Base-by-base conservation (phyloP, 2,888 invertebrate species). In the Agonopterix heracliana region DNA sequence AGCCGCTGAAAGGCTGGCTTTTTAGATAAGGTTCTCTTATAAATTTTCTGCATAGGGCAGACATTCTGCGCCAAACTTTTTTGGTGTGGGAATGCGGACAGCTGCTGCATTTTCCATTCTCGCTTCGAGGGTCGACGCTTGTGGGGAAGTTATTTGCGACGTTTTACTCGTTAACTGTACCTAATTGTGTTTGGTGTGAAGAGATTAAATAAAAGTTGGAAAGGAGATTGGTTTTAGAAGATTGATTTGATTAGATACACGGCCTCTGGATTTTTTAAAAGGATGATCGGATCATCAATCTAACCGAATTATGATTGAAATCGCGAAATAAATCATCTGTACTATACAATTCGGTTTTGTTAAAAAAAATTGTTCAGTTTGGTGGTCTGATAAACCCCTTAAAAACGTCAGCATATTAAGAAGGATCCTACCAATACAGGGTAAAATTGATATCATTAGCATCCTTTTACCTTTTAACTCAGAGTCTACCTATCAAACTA, bases 11-110 rank as follows among this genome's bases (percentile, higher is more conserved):
- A 85, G 78, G 80, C 82, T 78, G 80, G 75, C 87, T 83, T 87
- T 86, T 86, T 84, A 85, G 85, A 84, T 84, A 85, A 84, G 78
- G 81, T 74, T 75, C 81, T 76, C 80, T 81, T 83, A 83, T 81
- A 81, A 81, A 85, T 85, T 85, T 80, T 66, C 75, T 76, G 72
- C 70, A 74, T 74, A 68, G 72, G 74, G 70, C 75, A 77, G 76
- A 75, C 71, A 77, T 76, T 80, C 71, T 67, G 64, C 66, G 71
- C 71, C 69, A 68, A 81, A 81, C 76, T 84, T 84, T 82, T 84
- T 80, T 75, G 69, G 70, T 67, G 77, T 76, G 81, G 72, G 77
- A 80, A 81, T 72, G 73, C 55, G 74, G 75, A 67, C 84, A 82
- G 75, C 78, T 81, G 82, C 71, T 64, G 64, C 73, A 66, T 71